Evolutionary conservation across 2,888 invertebrate species (phyloP).

Genomic region (Nomada flava): DNA sequence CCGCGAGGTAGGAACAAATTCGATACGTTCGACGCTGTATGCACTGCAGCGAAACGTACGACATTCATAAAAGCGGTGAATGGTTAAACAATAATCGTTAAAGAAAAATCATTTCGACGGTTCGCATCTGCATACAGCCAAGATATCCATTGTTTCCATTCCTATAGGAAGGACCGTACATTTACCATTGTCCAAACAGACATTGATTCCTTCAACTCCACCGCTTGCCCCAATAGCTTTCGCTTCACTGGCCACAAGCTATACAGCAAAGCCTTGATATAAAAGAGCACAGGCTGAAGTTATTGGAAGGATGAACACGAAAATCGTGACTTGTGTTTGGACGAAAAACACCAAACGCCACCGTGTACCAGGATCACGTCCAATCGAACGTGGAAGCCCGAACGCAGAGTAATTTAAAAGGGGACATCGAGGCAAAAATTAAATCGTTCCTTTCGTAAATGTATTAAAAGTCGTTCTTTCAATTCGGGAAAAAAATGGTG

Average conservation of each 20-base stretch:
- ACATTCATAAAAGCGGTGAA: neutral
- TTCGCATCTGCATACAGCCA: neutral
- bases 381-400: constrained; percentile 8
- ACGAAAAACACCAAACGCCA: constrained; percentile 29
- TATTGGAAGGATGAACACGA: constrained; percentile 53
- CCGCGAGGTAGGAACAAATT: neutral
- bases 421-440: constrained; percentile 5
- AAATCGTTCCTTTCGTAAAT: neutral
- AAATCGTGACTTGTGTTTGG: constrained; percentile 49
- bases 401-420: constrained; percentile 18
- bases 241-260: constrained; percentile 61
- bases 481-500: neutral
- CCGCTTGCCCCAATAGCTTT: constrained; percentile 68
- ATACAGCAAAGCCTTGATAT: constrained; percentile 23
- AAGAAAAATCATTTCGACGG: neutral
- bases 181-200: constrained; percentile 63
- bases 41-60: neutral
- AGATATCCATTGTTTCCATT: constrained; percentile 10
- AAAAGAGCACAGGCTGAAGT: constrained; percentile 49
- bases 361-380: constrained; percentile 13
- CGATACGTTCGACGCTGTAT: neutral
- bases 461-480: neutral
- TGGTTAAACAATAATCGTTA: neutral
- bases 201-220: constrained; percentile 74
- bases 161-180: constrained; percentile 23